A percentile compares a stretch with the other conserved stretches of the same genome.
Conservation (phyloP, 2,113 vertebrate genomes). For the Laterallus jamaicensis region DNA sequence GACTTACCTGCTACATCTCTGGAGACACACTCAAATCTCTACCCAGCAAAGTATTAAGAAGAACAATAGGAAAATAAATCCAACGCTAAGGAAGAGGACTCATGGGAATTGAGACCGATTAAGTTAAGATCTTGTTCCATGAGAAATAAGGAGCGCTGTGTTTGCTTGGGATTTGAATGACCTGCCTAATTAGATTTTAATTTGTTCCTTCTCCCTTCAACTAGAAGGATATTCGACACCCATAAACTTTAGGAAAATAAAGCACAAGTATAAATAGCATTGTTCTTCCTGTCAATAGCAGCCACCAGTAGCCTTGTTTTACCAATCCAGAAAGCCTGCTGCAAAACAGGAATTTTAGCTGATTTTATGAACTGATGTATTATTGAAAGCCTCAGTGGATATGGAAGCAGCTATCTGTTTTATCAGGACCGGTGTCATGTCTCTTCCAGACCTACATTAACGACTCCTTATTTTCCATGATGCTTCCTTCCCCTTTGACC, state of each 20-base stretch:
- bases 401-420: slow-evolving; percentile 51
- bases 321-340: background rate
- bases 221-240: slow-evolving; percentile 42
- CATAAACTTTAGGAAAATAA: background rate
- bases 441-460: slow-evolving; percentile 59
- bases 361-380: slow-evolving; percentile 45
- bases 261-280: background rate
- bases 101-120: slow-evolving; percentile 11
- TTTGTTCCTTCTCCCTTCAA: slow-evolving; percentile 47
- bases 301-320: background rate
- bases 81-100: slow-evolving; percentile 40
- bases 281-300: background rate
- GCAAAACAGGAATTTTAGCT: background rate
- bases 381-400: slow-evolving; percentile 35
- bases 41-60: slow-evolving; percentile 39
- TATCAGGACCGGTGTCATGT: slow-evolving; percentile 54
- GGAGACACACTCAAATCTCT: slow-evolving; percentile 56
- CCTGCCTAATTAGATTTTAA: slow-evolving; percentile 67
- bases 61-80: slow-evolving; percentile 58
- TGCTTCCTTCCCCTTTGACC: background rate
- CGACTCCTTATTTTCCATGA: slow-evolving; percentile 64
- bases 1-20: slow-evolving; percentile 18
- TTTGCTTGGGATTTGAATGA: slow-evolving; percentile 66
- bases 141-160: slow-evolving; percentile 48
- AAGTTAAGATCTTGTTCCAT: slow-evolving; percentile 61